These are phyloP conservation scores for Eristalinus aeneus DNA, from an alignment of 2,888 invertebrate species.

Conservation along the genomic window DNA sequence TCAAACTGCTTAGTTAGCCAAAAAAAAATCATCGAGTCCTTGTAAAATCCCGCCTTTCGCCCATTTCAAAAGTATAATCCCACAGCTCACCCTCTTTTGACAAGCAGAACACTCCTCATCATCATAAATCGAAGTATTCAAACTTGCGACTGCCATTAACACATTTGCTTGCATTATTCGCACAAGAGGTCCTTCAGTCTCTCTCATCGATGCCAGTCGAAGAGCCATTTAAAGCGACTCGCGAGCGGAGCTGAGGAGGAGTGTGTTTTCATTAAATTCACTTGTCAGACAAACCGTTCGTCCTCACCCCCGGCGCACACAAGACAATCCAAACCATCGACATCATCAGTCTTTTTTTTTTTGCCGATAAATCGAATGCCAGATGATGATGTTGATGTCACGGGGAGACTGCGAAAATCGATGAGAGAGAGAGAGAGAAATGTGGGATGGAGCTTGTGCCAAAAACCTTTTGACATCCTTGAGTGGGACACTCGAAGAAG, in stretches of 20 bases:
- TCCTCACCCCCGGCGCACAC: not conserved
- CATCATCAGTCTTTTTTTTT: not conserved
- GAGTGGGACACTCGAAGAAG: slow-evolving; percentile 48
- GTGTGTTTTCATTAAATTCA: slow-evolving; percentile 5
- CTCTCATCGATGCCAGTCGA: slow-evolving; percentile 29
- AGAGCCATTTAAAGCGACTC: not conserved
- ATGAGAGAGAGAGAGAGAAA: slow-evolving; percentile 21
- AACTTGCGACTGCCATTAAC: slow-evolving; percentile 32
- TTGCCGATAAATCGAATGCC: slow-evolving; percentile 49
- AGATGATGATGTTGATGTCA: slow-evolving; percentile 62
- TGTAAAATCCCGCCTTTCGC: too few species aligned
- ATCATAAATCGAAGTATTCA: slow-evolving; percentile 10
- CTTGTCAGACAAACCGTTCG: slow-evolving; percentile 20
- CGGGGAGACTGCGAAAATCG: slow-evolving; percentile 48
- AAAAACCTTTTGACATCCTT: slow-evolving; percentile 50
- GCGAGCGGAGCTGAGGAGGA: not conserved
- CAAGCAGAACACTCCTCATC: not conserved
- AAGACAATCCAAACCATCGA: not conserved
- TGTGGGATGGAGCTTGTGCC: not conserved
- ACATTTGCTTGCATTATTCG: slow-evolving; percentile 14
- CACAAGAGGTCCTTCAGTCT: slow-evolving; percentile 19
- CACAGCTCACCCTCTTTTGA: not conserved
- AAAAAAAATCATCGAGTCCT: too few species aligned
- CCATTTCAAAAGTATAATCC: not conserved
- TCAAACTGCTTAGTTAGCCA: too few species aligned